A percentile compares a stretch with the other conserved stretches of the same genome.
These are phyloP conservation scores for Xenops minutus DNA, from an alignment of 2,797 vertebrate species.

Conservation along the genomic window DNA sequence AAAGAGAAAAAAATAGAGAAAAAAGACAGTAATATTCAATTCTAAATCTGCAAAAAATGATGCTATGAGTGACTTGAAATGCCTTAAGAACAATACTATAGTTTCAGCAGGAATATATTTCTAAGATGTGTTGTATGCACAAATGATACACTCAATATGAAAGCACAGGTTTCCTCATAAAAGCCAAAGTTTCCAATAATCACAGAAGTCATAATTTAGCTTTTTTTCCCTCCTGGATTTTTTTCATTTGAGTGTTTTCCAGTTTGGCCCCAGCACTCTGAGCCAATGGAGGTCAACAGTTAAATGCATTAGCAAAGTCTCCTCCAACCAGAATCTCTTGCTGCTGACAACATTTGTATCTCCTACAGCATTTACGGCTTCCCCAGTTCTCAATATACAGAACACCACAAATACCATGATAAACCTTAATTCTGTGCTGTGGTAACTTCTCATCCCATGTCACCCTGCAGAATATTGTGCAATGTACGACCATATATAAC, in stretches of 20 bases:
- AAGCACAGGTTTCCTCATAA: background rate
- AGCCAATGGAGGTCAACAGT: background rate
- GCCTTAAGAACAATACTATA: background rate
- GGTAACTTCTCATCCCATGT: background rate
- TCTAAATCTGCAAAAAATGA: background rate
- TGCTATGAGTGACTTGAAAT: background rate
- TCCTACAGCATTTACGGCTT: background rate
- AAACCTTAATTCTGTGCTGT: background rate
- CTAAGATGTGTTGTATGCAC: background rate
- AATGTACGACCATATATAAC: background rate
- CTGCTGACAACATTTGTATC: background rate
- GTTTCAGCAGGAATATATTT: background rate
- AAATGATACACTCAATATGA: background rate
- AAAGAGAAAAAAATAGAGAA: accelerated
- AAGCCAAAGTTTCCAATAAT: background rate
- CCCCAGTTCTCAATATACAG: background rate
- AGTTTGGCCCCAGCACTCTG: background rate
- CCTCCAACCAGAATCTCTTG: background rate
- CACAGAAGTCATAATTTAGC: background rate
- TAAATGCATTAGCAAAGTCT: background rate
- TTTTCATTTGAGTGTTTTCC: background rate
- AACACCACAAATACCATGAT: conserved; percentile 15
- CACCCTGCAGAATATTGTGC: background rate
- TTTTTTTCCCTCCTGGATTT: accelerated
- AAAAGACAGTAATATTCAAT: background rate